Evolutionary conservation across 2,113 vertebrate species (phyloP).

Genomic region (Ceyx melanurus): DNA sequence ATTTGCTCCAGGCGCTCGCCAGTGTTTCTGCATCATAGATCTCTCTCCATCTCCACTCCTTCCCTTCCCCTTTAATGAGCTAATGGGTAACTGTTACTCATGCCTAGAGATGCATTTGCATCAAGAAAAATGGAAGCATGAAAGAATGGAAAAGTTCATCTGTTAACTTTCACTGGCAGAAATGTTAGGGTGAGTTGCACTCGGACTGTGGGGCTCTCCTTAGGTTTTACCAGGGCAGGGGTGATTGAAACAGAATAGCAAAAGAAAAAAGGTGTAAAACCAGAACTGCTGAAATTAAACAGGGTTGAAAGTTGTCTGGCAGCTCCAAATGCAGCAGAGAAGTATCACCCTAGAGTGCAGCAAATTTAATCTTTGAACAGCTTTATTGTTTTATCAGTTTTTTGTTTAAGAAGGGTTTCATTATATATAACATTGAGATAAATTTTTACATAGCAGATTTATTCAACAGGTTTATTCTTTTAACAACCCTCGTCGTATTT

Average conservation of each 20-base stretch:
- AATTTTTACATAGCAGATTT: constrained; percentile 74
- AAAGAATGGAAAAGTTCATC: constrained; percentile 18
- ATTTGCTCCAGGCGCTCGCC: constrained; percentile 52
- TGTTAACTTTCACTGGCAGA: background rate
- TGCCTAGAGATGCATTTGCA: constrained; percentile 32
- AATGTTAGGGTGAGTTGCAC: background rate
- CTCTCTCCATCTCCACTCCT: constrained; percentile 16
- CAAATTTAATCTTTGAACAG: constrained; percentile 72
- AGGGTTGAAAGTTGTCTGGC: constrained; percentile 68
- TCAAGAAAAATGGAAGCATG: constrained; percentile 33
- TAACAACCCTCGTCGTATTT: constrained; percentile 68
- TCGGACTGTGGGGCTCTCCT: background rate
- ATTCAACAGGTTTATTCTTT: constrained; percentile 74
- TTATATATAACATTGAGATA: constrained; percentile 69
- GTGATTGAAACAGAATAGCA: constrained; percentile 23
- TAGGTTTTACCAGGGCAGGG: background rate
- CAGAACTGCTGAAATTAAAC: constrained; percentile 61
- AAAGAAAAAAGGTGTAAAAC: background rate
- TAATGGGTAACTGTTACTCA: constrained; percentile 43
- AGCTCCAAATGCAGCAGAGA: constrained; percentile 64
- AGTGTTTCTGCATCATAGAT: constrained; percentile 54
- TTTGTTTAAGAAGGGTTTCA: constrained; percentile 74
- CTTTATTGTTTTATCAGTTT: constrained; percentile 74
- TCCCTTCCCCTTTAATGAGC: constrained; percentile 7
- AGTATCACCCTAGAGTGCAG: constrained; percentile 57